Base-by-base conservation (phyloP, 2,888 invertebrate species). In the Nymphalis c-album region DNA sequence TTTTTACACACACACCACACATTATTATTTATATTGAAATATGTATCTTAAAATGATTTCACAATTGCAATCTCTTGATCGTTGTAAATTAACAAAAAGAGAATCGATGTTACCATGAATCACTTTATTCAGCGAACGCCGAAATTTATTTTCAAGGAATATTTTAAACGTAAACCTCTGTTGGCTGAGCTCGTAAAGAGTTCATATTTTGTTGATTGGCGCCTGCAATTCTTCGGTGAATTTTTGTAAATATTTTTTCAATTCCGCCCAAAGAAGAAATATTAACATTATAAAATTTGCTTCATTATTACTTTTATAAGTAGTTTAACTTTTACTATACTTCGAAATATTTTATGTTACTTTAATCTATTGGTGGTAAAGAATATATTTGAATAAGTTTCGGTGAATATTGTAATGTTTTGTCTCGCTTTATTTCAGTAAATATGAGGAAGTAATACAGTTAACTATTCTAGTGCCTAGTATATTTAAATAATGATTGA, bases 171-270 rank as follows among this genome's bases (percentile, higher is more conserved):
- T 20, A 31, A 57, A 57, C 57, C 57, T 57, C 57, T 57, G 40
- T 57, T 57, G 46, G 64, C 45, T 57, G 61, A 50, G 59, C 64
- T 66, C 64, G 66, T 64, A 73, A 67, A 62, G 66, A 70, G 66
- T 69, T 68, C 66, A 70, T 67, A n/a, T n/a, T n/a, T 67, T 68
- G 73, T 62, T 70, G 73, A 71, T 73, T 73, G 69, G 68, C 60
- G 63, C 60, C 60, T 65, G 67, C 66, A 65, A 64, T 57, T 66
- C 65, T 68, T 64, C 17, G 26, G 48, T 50, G 63, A 47, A 63
- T 63, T 63, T 60, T 55, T 51, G 66, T 60, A 63, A 66, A 60
- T 65, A 65, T 65, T 65, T 65, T 65, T 63, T 58, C 46, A 40
- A 8, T 62, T 62, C 20, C 53, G 8, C 18, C 46, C 47, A n/a